These are phyloP conservation scores for Balanococcus diminutus DNA, from an alignment of 2,888 invertebrate genomes.

Conservation along the genomic window DNA sequence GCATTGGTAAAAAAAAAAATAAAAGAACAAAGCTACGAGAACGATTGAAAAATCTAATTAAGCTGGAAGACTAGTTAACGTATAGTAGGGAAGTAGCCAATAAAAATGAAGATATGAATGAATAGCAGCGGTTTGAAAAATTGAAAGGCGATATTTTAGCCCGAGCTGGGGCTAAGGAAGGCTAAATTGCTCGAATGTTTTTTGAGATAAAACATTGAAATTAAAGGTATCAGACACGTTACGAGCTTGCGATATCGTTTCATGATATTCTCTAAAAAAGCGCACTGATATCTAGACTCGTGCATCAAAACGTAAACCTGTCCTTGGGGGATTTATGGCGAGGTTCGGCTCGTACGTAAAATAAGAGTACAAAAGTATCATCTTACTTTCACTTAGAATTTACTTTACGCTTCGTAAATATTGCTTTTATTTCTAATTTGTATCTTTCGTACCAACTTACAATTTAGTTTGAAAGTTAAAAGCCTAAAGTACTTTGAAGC, in stretches of 20 bases:
- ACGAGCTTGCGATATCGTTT: no score
- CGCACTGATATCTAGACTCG: constrained; percentile 30
- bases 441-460: constrained; percentile 38
- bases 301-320: constrained; percentile 32
- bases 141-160: constrained; percentile 1
- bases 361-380: constrained; percentile 46
- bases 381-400: constrained; percentile 52
- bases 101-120: constrained; percentile 23
- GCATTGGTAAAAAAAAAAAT: not conserved
- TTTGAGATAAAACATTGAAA: constrained; percentile 22
- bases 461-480: constrained; percentile 48
- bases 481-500: constrained; percentile 34
- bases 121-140: not conserved
- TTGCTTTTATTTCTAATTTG: constrained; percentile 52
- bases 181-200: constrained; percentile 32
- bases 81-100: not conserved
- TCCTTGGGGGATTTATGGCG: constrained; percentile 35
- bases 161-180: not conserved
- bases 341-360: constrained; percentile 9
- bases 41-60: constrained; percentile 25
- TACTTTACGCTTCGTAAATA: constrained; percentile 52
- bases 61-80: not conserved
- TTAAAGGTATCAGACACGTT: constrained; percentile 29
- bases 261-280: constrained; percentile 2
- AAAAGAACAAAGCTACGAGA: constrained; percentile 9